Evolutionary conservation across 2,888 invertebrate species (phyloP).

Genomic region (Drosophila suboccidentalis): DNA sequence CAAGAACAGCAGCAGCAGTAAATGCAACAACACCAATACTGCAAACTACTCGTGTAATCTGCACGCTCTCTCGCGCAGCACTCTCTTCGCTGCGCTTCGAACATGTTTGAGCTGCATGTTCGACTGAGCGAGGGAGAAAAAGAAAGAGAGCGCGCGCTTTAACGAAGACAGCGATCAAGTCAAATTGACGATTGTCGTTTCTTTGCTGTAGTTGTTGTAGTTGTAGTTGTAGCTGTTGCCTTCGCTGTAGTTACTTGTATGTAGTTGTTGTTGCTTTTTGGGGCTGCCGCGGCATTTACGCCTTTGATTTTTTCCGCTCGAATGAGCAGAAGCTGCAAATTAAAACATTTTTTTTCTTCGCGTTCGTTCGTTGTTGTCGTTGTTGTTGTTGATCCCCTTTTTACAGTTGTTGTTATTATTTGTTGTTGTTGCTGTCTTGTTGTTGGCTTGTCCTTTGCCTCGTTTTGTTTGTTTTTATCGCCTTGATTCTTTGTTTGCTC

Average conservation of each 20-base stretch:
- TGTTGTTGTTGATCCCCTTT: slow-evolving; percentile 39
- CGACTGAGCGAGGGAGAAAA: slow-evolving; percentile 10
- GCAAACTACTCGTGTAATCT: slow-evolving; percentile 46
- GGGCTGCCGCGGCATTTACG: slow-evolving; percentile 69
- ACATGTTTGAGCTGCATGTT: slow-evolving; percentile 55
- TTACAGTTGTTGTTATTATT: slow-evolving; percentile 46
- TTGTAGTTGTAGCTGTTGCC: slow-evolving; percentile 22
- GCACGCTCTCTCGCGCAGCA: slow-evolving; percentile 36
- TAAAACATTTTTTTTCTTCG: slow-evolving; percentile 73
- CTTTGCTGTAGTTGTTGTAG: slow-evolving; percentile 11
- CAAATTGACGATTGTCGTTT: slow-evolving; percentile 37
- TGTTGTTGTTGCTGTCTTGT: slow-evolving; percentile 28
- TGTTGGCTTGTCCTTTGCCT: slow-evolving; percentile 34
- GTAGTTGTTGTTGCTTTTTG: slow-evolving; percentile 50
- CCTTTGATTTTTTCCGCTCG: slow-evolving; percentile 81
- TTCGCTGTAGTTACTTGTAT: slow-evolving; percentile 15
- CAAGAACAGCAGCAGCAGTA: slow-evolving; percentile 17
- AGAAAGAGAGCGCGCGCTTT: slow-evolving; percentile 22
- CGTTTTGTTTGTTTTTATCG: slow-evolving; percentile 57
- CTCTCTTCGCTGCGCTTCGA: slow-evolving; percentile 47
- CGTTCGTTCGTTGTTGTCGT: slow-evolving; percentile 5
- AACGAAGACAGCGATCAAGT: slow-evolving; percentile 33
- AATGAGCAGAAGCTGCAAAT: slow-evolving; percentile 82
- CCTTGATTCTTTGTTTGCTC: slow-evolving; percentile 78
- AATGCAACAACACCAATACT: slow-evolving; percentile 20